These are phyloP conservation scores for Drosophila incognita DNA, from an alignment of 2,888 invertebrate species.

Conservation along the genomic window DNA sequence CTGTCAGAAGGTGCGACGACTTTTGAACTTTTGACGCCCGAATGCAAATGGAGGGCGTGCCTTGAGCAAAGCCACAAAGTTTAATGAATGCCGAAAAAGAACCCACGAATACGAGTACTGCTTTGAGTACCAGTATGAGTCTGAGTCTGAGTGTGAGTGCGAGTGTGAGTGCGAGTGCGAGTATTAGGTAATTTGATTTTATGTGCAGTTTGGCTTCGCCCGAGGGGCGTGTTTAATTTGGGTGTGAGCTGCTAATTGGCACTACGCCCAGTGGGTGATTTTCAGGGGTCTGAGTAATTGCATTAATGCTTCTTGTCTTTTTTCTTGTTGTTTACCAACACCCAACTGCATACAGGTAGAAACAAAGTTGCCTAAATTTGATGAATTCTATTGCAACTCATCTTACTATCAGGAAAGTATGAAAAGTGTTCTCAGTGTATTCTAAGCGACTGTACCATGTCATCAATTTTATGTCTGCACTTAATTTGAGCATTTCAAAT, in stretches of 20 bases:
- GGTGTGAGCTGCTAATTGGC: conserved; percentile 36
- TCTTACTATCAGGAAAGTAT: no score
- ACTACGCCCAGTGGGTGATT: conserved; percentile 24
- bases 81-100: conserved; percentile 57
- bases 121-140: background rate
- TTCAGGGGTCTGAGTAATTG: conserved; percentile 30
- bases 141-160: background rate
- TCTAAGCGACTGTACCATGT: background rate
- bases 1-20: conserved; percentile 66
- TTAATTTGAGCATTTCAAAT: conserved; percentile 31
- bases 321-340: background rate
- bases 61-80: conserved; percentile 59
- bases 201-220: conserved; percentile 47
- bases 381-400: background rate
- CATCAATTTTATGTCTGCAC: conserved; percentile 9
- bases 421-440: no score
- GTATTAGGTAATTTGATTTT: conserved; percentile 55
- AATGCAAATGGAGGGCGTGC: conserved; percentile 50
- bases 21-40: conserved; percentile 73
- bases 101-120: conserved; percentile 14
- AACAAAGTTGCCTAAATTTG: background rate
- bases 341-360: background rate
- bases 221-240: conserved; percentile 26
- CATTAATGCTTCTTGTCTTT: conserved; percentile 36
- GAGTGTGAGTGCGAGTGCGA: background rate